Evolutionary conservation across 35 echinoderm and acorn worm genomes (phyloP).

Genomic region (Anneissia japonica): DNA sequence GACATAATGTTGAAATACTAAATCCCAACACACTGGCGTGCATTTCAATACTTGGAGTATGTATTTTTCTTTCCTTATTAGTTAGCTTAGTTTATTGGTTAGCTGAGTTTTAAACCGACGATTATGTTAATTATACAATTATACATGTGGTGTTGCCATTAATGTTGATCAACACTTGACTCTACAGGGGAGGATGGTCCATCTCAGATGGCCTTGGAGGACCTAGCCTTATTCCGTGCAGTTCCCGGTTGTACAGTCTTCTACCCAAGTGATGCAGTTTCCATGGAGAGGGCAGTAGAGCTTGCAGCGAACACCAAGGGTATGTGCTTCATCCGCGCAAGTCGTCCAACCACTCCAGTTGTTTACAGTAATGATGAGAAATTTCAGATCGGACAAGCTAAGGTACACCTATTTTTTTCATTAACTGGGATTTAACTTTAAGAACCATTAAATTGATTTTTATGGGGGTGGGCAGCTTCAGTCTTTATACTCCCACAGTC

Average conservation of each 20-base stretch:
- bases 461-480: too few relatives aligned
- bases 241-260: slow-evolving; percentile 82
- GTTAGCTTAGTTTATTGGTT: background rate
- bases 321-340: slow-evolving; percentile 85
- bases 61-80: background rate
- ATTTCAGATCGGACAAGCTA: slow-evolving; percentile 72
- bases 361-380: slow-evolving; percentile 52
- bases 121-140: background rate
- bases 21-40: too few relatives aligned
- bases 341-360: slow-evolving; percentile 67
- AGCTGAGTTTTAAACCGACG: background rate
- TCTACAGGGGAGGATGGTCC: slow-evolving; percentile 83
- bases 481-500: too few relatives aligned
- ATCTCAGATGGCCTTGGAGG: slow-evolving; percentile 97
- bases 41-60: background rate
- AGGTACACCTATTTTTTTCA: slow-evolving; percentile 35
- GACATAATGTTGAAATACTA: too few relatives aligned
- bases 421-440: too few relatives aligned
- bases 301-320: slow-evolving; percentile 81
- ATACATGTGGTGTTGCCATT: background rate
- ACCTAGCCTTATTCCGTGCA: slow-evolving; percentile 86
- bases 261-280: slow-evolving; percentile 91
- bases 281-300: slow-evolving; percentile 86
- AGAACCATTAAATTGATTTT: background rate
- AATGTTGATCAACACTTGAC: background rate